phyloP scores from a whole-genome alignment of 2,888 invertebrate species.

The Macrosiphum euphorbiae region DNA sequence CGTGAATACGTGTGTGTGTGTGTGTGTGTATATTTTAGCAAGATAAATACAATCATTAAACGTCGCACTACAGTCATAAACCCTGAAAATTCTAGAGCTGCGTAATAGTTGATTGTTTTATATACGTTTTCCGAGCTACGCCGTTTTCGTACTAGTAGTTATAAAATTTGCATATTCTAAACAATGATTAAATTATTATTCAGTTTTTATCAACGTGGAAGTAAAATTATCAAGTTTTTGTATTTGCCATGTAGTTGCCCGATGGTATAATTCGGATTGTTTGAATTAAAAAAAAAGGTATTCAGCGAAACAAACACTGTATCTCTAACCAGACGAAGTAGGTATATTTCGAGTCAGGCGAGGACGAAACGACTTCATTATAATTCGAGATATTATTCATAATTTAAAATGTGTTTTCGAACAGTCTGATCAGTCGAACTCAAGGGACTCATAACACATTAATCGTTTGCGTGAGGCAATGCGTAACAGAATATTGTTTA shows the following conservation, averaged over 20 bases:
- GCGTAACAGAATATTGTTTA: not conserved
- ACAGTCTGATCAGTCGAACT: not conserved
- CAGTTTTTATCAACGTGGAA: not conserved
- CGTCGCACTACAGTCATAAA: not conserved
- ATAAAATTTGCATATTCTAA: not conserved
- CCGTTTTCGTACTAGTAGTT: not conserved
- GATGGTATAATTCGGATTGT: not conserved
- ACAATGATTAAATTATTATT: conserved; percentile 18
- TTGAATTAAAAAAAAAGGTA: not conserved
- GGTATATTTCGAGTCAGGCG: not conserved
- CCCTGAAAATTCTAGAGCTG: not conserved
- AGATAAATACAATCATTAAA: conserved; percentile 20
- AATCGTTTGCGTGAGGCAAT: not conserved
- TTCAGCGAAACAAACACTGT: not conserved
- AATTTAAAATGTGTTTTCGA: not conserved
- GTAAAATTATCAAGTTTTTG: not conserved
- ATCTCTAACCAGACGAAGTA: not conserved
- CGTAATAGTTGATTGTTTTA: not conserved
- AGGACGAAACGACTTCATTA: not conserved
- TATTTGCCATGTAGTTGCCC: not conserved
- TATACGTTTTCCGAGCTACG: not conserved
- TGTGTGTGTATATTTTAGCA: not conserved
- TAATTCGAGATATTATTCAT: not conserved
- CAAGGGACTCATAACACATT: not conserved
- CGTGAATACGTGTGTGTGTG: too few species aligned